Evolutionary conservation across 2,888 invertebrate species (phyloP), one percentile per base, ranked within the genome.

Genomic region (Ormyrus thymus): DNA sequence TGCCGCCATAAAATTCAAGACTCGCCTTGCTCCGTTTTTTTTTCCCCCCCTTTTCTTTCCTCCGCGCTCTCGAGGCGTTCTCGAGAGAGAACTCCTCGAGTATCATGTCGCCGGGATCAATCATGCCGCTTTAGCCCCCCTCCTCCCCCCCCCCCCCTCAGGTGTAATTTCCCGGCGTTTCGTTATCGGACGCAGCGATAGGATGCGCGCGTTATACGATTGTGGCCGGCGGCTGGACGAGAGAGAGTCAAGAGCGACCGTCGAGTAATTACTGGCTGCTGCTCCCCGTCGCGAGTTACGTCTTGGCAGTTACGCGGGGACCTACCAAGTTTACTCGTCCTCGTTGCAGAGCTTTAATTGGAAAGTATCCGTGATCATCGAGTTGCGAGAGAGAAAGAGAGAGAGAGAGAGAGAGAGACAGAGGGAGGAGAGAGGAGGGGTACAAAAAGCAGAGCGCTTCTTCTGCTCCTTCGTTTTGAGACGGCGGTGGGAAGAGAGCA

Each of bases 281-380:
- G 29, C 29, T 29, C 29, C 29, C 29, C 29, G 29, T 29, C 29
- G 29, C 29, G 29, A 29, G 29, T 29, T 29, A 29, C 29, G 29
- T 29, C 29, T 29, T 51, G 10, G 43, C n/a, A 15, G 69, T 58
- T 48, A 56, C 46, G 58, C 15, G 56, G 11, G 7, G 8, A 13
- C 29, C 29, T 29, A 29, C 13, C 7, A 29, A 72, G 72, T 72
- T 72, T 72, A 72, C 64, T 72, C 62, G 71, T 29, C n/a, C 8
- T 13, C 64, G 64, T 64, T 48, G 56, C 48, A 48, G 62, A 55
- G 51, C 73, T 78, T 73, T 78, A 78, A 78, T 78, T 78, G 72
- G 66, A 68, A 72, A 78, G 68, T 68, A 73, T 78, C 73, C 51
- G 51, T 43, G 61, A 68, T 61, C 73, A 73, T 68, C 15, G 50